These are phyloP conservation scores for Microplitis demolitor DNA, from an alignment of 1,140 invertebrate genomes.

Conservation along the genomic window DNA sequence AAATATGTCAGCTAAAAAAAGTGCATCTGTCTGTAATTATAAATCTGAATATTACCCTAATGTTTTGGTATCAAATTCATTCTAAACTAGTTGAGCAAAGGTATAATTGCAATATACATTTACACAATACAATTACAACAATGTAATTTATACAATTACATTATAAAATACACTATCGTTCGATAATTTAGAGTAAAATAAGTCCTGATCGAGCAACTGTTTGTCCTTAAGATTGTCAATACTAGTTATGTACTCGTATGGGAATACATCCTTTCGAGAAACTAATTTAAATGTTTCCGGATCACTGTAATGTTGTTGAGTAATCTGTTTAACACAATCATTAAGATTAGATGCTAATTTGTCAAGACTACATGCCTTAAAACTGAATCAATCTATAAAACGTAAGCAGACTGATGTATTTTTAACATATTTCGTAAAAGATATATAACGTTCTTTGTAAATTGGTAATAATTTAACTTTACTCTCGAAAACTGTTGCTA, in stretches of 20 bases:
- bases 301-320: constrained; percentile 1
- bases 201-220: constrained; percentile 36
- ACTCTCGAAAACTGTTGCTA: constrained; percentile 21
- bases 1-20: constrained; percentile 53
- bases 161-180: not conserved
- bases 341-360: constrained; percentile 34
- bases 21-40: not conserved
- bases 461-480: constrained; percentile 26
- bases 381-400: constrained; percentile 41
- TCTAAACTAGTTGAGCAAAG: constrained; percentile 6
- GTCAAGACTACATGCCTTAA: constrained; percentile 32
- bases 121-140: too few relatives aligned
- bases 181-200: constrained; percentile 2
- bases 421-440: constrained; percentile 33
- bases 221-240: constrained; percentile 39
- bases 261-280: constrained; percentile 35
- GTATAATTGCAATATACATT: too few relatives aligned
- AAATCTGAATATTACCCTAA: constrained; percentile 24
- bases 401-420: constrained; percentile 28
- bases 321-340: constrained; percentile 25
- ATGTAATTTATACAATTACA: too few relatives aligned
- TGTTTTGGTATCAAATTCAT: not conserved
- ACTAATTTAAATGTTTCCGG: constrained; percentile 27
- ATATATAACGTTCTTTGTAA: constrained; percentile 39
- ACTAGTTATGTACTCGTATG: constrained; percentile 47